Base-by-base conservation (phyloP, 1,140 invertebrate species). In the Tyrophagus putrescentiae region DNA sequence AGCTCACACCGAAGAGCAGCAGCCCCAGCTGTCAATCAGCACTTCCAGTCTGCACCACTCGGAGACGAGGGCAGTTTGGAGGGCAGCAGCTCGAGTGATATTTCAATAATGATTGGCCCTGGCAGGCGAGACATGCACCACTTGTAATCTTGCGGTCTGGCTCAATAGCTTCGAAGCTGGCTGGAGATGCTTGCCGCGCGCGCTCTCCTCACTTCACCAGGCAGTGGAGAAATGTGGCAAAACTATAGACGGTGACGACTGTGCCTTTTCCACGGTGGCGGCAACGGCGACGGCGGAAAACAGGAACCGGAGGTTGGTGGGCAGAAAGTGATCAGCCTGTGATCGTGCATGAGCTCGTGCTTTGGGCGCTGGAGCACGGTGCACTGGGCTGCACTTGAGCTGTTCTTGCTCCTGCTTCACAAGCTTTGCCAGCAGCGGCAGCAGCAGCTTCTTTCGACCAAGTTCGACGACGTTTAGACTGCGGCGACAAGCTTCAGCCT, bases 61-160 rank as follows among this genome's bases (percentile, higher is more conserved):
- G n/a, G n/a, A n/a, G n/a, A n/a, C n/a, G n/a, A n/a, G n/a, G n/a
- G n/a, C n/a, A n/a, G n/a, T n/a, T n/a, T n/a, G n/a, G n/a, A n/a
- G n/a, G n/a, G n/a, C n/a, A n/a, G n/a, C n/a, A n/a, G n/a, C n/a
- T 13, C 21, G 7, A 48, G 45, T 48, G 45, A 48, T 48, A 48
- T 48, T 48, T 48, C 45, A 48, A 48, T 48, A 48, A 48, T 48
- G 45, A 48, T 48, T 48, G 45, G 45, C 45, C 45, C 45, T 18
- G 18, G 7, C 45, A 48, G 45, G 45, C 7, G 6, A 48, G 45
- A 48, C 45, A 48, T 48, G 45, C 45, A 48, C 45, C 45, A 48
- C 45, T 48, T 48, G 31, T 48, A 48, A 48, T 48, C 45, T 48
- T 7, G 45, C 45, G 13, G n/a, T n/a, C n/a, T n/a, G n/a, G n/a